A percentile compares a stretch with the other conserved stretches of the same genome.
phyloP scores from a whole-genome alignment of 1,140 invertebrate species.

The Chelonus insularis region DNA sequence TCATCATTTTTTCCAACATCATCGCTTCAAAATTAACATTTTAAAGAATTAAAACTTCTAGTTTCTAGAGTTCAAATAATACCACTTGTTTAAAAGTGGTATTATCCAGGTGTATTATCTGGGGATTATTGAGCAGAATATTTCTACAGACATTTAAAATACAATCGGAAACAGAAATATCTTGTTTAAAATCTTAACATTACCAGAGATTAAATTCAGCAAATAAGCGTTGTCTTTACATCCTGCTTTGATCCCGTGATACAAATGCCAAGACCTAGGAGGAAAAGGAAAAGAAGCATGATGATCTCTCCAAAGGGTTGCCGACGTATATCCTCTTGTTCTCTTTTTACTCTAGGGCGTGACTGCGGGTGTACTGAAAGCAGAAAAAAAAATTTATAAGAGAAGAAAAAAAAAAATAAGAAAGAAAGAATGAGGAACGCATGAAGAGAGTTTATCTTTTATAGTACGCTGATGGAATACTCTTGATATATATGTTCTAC shows the following conservation, averaged over 20 bases:
- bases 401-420: constrained; percentile 2
- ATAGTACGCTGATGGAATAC: constrained; percentile 16
- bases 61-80: no score
- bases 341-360: constrained; percentile 22
- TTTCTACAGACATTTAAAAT: no score
- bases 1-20: no score
- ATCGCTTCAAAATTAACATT: no score
- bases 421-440: constrained; percentile 5
- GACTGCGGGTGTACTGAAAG: constrained; percentile 12
- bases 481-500: background rate
- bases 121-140: no score
- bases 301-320: constrained; percentile 28
- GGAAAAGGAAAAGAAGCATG: constrained; percentile 5
- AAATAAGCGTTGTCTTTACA: background rate
- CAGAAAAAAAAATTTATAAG: background rate
- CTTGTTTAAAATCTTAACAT: no score
- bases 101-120: no score
- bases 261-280: constrained; percentile 3
- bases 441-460: constrained; percentile 18
- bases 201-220: constrained; percentile 13
- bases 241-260: constrained; percentile 12
- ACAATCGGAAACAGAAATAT: no score
- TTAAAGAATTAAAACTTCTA: no score
- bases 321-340: constrained; percentile 20
- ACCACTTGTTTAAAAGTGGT: no score